Percentiles rank a stretch among this genome's conserved stretches.
phyloP scores from a whole-genome alignment of 1,140 invertebrate genomes.

The Bombus waltoni region DNA sequence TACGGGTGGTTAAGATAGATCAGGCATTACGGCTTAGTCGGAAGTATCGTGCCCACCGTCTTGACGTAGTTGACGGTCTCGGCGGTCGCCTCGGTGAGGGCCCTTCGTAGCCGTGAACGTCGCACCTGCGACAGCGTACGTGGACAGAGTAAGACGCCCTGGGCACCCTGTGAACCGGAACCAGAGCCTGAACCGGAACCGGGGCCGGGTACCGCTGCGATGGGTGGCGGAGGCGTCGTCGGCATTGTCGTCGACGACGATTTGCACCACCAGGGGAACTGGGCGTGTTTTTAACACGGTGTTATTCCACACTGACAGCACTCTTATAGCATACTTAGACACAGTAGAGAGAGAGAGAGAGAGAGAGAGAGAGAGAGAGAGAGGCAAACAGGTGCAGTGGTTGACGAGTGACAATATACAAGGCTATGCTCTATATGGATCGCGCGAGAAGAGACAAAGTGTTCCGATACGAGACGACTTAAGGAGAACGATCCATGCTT shows the following conservation, averaged over 20 bases:
- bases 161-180: conserved; percentile 75
- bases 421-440: conserved; percentile 15
- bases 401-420: conserved; percentile 30
- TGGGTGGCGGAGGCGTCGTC: conserved; percentile 76
- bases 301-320: conserved; percentile 60
- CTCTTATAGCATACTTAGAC: conserved; percentile 13
- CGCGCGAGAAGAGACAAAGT: conserved; percentile 20
- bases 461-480: not conserved
- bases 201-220: conserved; percentile 64
- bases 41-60: conserved; percentile 86
- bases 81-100: conserved; percentile 93
- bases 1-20: conserved; percentile 40
- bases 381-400: conserved; percentile 12
- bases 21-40: conserved; percentile 40
- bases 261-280: conserved; percentile 83
- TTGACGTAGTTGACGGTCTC: conserved; percentile 93
- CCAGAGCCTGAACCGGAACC: conserved; percentile 66
- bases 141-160: conserved; percentile 93
- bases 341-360: not conserved
- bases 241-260: conserved; percentile 79
- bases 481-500: not conserved
- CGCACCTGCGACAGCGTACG: conserved; percentile 93
- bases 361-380: not conserved
- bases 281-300: conserved; percentile 74
- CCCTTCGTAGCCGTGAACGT: conserved; percentile 90